These are phyloP conservation scores for Synanceia verrucosa DNA, from an alignment of 2,797 vertebrate genomes.

Conservation along the genomic window DNA sequence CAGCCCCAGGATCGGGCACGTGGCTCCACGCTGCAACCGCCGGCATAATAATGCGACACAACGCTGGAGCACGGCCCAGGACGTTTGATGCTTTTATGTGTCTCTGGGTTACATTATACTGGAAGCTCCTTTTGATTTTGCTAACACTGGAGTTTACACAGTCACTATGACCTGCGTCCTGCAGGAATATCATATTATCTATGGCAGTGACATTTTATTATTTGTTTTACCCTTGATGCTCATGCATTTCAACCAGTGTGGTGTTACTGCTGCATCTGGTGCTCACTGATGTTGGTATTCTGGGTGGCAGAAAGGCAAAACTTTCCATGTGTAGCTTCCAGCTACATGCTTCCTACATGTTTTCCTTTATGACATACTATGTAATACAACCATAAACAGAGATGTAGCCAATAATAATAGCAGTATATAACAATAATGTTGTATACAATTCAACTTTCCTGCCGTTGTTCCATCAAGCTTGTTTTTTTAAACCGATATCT, in stretches of 20 bases:
- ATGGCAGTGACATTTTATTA: not conserved
- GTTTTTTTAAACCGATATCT: not conserved
- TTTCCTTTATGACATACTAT: not conserved
- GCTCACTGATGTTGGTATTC: not conserved
- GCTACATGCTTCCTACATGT: not conserved
- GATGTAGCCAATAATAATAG: not conserved
- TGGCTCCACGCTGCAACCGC: constrained; percentile 59
- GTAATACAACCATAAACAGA: not conserved
- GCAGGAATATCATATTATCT: constrained; percentile 8
- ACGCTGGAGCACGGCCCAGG: constrained; percentile 8
- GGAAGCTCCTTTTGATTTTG: constrained; percentile 29
- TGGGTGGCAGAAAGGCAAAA: not conserved
- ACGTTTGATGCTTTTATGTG: constrained; percentile 38
- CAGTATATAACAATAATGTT: not conserved
- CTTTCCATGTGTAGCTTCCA: no score
- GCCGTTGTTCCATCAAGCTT: no score
- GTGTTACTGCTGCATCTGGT: not conserved
- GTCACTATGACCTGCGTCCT: not conserved
- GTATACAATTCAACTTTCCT: not conserved
- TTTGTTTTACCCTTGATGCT: not conserved
- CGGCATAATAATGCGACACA: constrained; percentile 35
- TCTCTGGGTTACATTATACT: constrained; percentile 44
- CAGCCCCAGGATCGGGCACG: constrained; percentile 65
- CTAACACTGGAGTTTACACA: constrained; percentile 21
- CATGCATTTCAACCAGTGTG: not conserved